These are phyloP conservation scores for Adelosebastes latens DNA, from an alignment of 2,797 vertebrate species.

Conservation along the genomic window DNA sequence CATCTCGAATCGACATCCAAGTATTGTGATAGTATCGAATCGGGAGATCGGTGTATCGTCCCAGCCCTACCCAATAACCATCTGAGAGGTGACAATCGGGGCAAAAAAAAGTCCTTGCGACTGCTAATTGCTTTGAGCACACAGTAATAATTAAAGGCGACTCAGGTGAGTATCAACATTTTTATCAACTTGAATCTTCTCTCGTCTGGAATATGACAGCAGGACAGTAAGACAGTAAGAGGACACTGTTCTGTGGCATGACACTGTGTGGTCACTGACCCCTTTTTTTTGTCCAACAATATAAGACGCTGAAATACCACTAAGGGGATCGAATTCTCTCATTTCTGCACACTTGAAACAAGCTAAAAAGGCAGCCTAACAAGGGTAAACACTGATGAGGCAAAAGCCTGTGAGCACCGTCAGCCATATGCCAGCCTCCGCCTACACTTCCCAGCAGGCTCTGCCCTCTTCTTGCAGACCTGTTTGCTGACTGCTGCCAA, in stretches of 20 bases:
- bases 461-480: constrained; percentile 69
- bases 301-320: constrained; percentile 2
- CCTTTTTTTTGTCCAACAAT: constrained; percentile 5
- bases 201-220: neutral
- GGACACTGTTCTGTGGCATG: neutral
- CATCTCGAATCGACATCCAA: no score
- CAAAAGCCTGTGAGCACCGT: constrained; percentile 45
- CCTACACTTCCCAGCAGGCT: constrained; percentile 80
- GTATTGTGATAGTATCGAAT: no score
- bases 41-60: no score
- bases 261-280: neutral
- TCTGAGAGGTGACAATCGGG: neutral
- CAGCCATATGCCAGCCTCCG: constrained; percentile 71
- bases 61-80: neutral
- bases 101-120: neutral
- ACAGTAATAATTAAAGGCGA: neutral
- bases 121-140: no score
- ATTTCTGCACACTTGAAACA: constrained; percentile 31
- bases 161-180: neutral
- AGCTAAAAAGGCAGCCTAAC: constrained; percentile 45
- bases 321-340: constrained; percentile 17
- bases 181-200: neutral
- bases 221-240: neutral
- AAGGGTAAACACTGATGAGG: constrained; percentile 47
- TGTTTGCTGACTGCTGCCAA: constrained; percentile 70